Conservation (phyloP, 2,113 vertebrate genomes). For the Pristiophorus japonicus region DNA sequence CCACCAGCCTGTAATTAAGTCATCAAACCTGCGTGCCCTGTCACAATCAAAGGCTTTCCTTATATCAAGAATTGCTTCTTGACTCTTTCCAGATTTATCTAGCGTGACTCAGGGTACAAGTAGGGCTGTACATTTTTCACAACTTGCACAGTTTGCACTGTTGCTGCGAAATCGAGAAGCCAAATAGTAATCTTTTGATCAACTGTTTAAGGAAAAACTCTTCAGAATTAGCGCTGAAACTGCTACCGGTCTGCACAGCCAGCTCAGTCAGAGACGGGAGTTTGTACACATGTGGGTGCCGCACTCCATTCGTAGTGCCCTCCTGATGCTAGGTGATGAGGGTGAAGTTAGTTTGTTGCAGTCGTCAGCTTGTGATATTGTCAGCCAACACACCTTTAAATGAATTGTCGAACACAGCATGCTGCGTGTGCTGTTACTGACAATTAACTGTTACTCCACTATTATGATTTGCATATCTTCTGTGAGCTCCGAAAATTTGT, state of each 20-base stretch:
- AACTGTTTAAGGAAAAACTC: neutral
- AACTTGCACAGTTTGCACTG: neutral
- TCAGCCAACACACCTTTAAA: neutral
- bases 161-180: neutral
- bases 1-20: conserved; percentile 6
- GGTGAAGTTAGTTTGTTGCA: neutral
- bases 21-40: neutral
- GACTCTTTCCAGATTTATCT: neutral
- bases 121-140: neutral
- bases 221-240: neutral
- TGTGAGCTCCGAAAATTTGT: neutral
- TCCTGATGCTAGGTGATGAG: neutral
- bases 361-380: conserved; percentile 4
- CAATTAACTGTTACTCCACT: neutral
- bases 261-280: neutral
- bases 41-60: neutral
- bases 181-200: neutral
- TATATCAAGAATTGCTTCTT: neutral
- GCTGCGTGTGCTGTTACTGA: neutral
- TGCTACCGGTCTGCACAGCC: neutral
- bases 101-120: neutral
- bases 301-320: neutral
- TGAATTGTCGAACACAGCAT: neutral
- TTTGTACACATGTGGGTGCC: neutral
- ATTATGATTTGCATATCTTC: conserved; percentile 8